phyloP scores from a whole-genome alignment of 2,113 vertebrate genomes.

The Ochotona curzoniae region DNA sequence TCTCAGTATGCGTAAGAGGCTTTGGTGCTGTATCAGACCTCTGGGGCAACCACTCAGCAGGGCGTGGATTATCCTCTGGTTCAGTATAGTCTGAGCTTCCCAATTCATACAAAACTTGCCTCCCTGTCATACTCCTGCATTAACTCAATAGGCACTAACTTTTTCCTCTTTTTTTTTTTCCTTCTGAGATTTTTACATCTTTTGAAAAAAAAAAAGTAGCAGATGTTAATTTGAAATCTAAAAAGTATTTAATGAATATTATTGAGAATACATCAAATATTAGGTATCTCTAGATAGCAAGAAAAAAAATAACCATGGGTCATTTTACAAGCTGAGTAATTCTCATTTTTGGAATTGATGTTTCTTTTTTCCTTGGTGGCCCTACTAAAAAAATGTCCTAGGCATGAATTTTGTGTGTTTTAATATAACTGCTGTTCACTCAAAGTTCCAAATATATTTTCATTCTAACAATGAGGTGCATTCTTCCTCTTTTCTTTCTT shows the following conservation, averaged over 20 bases:
- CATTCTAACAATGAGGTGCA: constrained; percentile 36
- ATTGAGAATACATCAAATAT: neutral
- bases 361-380: constrained; percentile 28
- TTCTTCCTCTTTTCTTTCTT: neutral
- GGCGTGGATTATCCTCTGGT: constrained; percentile 86
- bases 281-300: constrained; percentile 51
- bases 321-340: constrained; percentile 72
- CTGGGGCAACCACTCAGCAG: constrained; percentile 88
- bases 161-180: constrained; percentile 60
- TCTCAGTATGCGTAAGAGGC: constrained; percentile 88
- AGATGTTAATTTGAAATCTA: constrained; percentile 59
- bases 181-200: constrained; percentile 41
- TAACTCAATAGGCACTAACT: constrained; percentile 84
- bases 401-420: constrained; percentile 80
- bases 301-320: constrained; percentile 69
- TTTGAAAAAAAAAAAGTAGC: constrained; percentile 49
- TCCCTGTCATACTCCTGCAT: constrained; percentile 80
- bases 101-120: constrained; percentile 87
- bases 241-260: constrained; percentile 43
- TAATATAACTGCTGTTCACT: constrained; percentile 58
- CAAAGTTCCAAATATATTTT: constrained; percentile 70
- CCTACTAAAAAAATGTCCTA: constrained; percentile 79
- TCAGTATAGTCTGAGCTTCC: constrained; percentile 87
- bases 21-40: constrained; percentile 89
- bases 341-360: constrained; percentile 51